These are phyloP conservation scores for Drosophila quadrilineata DNA, from an alignment of 1,140 invertebrate species.

Conservation along the genomic window DNA sequence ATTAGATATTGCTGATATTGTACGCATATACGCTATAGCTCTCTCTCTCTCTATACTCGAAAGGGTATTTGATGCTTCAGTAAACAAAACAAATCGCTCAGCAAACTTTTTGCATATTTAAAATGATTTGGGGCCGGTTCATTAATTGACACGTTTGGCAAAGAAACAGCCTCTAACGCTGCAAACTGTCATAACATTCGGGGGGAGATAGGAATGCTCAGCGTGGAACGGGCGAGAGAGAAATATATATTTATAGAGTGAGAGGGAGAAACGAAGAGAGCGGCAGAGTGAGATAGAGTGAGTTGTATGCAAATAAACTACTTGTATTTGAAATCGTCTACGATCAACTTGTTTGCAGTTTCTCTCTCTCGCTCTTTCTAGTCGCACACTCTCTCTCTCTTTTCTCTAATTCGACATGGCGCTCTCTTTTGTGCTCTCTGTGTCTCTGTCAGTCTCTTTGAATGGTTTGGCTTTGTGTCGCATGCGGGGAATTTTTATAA, in stretches of 20 bases:
- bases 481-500: slow-evolving; percentile 42
- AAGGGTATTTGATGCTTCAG: slow-evolving; percentile 26
- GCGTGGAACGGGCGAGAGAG: too few relatives aligned
- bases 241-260: too few relatives aligned
- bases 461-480: background rate
- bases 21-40: too few relatives aligned
- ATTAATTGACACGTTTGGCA: slow-evolving; percentile 51
- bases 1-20: too few relatives aligned
- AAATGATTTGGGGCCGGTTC: slow-evolving; percentile 34
- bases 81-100: slow-evolving; percentile 41
- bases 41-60: background rate
- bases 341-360: slow-evolving; percentile 33
- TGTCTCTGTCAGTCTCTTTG: background rate
- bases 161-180: slow-evolving; percentile 6
- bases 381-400: background rate
- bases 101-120: slow-evolving; percentile 45
- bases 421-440: background rate
- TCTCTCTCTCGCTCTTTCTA: background rate
- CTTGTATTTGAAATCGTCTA: slow-evolving; percentile 10
- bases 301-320: slow-evolving; percentile 18
- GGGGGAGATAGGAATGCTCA: too few relatives aligned
- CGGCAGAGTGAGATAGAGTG: background rate
- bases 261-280: too few relatives aligned
- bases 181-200: too few relatives aligned
- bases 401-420: background rate